Evolutionary conservation across 2,797 vertebrate species (phyloP).

Genomic region (Poecilia picta): DNA sequence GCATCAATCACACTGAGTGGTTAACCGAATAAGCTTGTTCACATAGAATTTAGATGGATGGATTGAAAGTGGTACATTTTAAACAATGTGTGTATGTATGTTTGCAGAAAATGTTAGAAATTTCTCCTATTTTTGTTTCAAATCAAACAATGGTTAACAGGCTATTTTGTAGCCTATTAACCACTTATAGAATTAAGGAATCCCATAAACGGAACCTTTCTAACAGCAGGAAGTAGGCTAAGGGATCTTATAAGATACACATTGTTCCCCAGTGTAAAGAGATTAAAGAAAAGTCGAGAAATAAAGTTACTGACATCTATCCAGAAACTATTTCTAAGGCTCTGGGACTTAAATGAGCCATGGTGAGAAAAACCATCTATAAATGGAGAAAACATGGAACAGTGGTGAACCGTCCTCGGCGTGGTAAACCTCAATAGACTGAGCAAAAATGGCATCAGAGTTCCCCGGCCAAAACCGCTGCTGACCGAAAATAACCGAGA

Average conservation of each 20-base stretch:
- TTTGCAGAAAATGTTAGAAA: not conserved
- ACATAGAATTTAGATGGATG: constrained; percentile 4
- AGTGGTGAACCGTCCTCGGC: not conserved
- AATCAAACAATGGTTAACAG: not conserved
- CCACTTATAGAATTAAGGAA: not conserved
- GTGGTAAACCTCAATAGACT: not conserved
- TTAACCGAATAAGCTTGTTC: constrained; percentile 21
- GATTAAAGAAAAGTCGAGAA: not conserved
- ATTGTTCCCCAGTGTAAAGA: not conserved
- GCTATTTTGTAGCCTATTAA: not conserved
- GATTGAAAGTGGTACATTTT: not conserved
- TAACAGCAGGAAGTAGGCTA: too few species aligned
- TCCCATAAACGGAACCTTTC: not conserved
- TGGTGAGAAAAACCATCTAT: too few species aligned
- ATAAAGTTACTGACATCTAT: too few species aligned
- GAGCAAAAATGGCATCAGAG: not conserved
- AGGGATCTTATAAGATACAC: not conserved
- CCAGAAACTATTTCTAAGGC: too few species aligned
- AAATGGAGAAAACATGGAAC: too few species aligned
- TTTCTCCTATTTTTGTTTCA: not conserved
- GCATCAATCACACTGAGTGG: constrained; percentile 4
- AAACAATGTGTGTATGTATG: not conserved
- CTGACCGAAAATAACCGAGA: not conserved
- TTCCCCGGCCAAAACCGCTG: not conserved
- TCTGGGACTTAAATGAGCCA: too few species aligned